Base-by-base conservation (phyloP, 1,140 invertebrate genomes). In the Drosophila leontia region DNA sequence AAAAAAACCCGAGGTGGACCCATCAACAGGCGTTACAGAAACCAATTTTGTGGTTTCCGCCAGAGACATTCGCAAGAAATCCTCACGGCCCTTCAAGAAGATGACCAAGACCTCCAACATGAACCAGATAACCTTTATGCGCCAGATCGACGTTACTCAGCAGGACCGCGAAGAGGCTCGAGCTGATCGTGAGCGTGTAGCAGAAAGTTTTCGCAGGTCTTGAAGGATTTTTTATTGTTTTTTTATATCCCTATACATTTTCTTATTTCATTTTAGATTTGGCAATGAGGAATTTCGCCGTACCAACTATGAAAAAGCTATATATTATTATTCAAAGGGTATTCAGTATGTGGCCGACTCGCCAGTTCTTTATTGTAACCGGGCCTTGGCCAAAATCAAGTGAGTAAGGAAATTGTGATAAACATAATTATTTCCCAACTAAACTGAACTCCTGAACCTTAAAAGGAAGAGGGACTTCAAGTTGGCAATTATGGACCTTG, bases 211-310 rank as follows among this genome's bases (percentile, higher is more conserved):
- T 55, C 83, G 83, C 34, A 80, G 76, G 80, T 29, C 6, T 29
- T 29, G 0, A 29, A 29, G 5, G 26, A 29, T 29, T 29, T 7
- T 42, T 8, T 42, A 42, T 17, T 7, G 12, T 41, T 7, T 7
- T n/a, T 41, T 15, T 39, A n/a, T 6, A n/a, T 3, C n/a, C 2
- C 37, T 8, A 12, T 12, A 37, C 35, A 1, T 37, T 12, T 37
- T 7, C 3, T 12, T 47, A 23, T 47, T 8, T 0, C 15, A 9
- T 48, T 12, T 41, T 2, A 86, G 83, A 50, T 23, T 82, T 37
- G 83, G 80, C 34, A 86, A 86, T n/a, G 47, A 57, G 0, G 76
- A 83, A 51, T 86, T 34, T 50, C 76, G 83, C 0, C 75, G 59
- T 8, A 8, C 17, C 0, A 74, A 48, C 13, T 87, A 26, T n/a